Evolutionary conservation across 2,113 vertebrate genomes (phyloP).

Genomic region (Furnarius figulus): DNA sequence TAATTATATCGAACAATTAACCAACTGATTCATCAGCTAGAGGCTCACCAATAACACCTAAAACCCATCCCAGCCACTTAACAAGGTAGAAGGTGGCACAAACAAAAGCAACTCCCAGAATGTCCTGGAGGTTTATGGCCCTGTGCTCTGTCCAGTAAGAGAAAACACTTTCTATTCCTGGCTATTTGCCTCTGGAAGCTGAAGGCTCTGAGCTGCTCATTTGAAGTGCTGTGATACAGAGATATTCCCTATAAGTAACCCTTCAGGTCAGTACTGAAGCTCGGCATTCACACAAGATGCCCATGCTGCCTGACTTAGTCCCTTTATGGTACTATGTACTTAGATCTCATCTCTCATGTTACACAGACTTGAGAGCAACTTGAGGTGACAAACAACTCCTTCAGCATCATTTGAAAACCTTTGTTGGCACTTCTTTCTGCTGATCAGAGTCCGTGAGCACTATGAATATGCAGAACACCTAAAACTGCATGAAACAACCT

Average conservation of each 20-base stretch:
- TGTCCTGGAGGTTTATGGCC: not conserved
- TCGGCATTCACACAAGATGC: not conserved
- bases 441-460: not conserved
- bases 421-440: not conserved
- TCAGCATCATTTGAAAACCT: not conserved
- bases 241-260: not conserved
- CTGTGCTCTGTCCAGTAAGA: not conserved
- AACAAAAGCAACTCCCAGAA: not conserved
- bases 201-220: not conserved
- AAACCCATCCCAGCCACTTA: conserved; percentile 28
- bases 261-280: not conserved
- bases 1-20: conserved; percentile 55
- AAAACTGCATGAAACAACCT: not conserved
- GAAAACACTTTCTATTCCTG: not conserved
- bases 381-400: not conserved
- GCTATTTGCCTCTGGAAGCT: not conserved
- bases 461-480: not conserved
- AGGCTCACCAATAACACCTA: conserved; percentile 29
- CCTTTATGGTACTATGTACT: accelerated
- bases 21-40: conserved; percentile 53
- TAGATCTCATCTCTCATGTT: not conserved
- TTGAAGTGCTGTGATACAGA: not conserved
- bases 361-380: not conserved
- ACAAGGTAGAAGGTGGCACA: not conserved
- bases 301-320: not conserved